Evolutionary conservation across 1,140 invertebrate species (phyloP).

Genomic region (Drosophila lini): DNA sequence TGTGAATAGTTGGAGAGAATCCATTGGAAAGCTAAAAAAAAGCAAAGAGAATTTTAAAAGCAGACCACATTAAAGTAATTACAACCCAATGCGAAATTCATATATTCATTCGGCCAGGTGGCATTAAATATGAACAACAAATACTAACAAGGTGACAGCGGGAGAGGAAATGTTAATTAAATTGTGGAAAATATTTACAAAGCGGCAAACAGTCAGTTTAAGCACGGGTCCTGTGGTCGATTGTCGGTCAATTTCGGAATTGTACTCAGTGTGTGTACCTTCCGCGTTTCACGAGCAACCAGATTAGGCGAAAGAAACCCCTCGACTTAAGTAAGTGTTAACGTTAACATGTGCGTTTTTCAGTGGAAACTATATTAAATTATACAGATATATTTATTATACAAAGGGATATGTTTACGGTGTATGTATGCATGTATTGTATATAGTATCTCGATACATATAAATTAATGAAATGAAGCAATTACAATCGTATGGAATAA

Average conservation of each 20-base stretch:
- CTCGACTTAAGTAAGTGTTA: slow-evolving; percentile 63
- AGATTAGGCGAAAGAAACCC: slow-evolving; percentile 3
- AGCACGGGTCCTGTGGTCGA: slow-evolving; percentile 31
- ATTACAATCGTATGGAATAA: slow-evolving; percentile 80
- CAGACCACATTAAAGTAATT: slow-evolving; percentile 31
- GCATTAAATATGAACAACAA: slow-evolving; percentile 45
- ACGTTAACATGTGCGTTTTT: slow-evolving; percentile 65
- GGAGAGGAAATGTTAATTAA: slow-evolving; percentile 39
- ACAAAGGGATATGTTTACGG: slow-evolving; percentile 54
- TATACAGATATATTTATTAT: slow-evolving; percentile 58
- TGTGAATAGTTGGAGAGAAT: slow-evolving; percentile 33
- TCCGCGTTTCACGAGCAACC: slow-evolving; percentile 33
- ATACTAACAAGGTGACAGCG: slow-evolving; percentile 12
- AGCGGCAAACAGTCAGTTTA: slow-evolving; percentile 6
- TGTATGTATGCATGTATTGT: slow-evolving; percentile 69
- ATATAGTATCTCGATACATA: slow-evolving; percentile 68
- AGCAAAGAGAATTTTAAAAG: slow-evolving; percentile 36
- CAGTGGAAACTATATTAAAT: slow-evolving; percentile 59
- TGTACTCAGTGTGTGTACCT: slow-evolving; percentile 38
- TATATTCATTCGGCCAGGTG: slow-evolving; percentile 32
- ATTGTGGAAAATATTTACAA: slow-evolving; percentile 39
- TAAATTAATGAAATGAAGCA: slow-evolving; percentile 81
- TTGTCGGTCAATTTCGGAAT: slow-evolving; percentile 72
- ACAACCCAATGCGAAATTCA: slow-evolving; percentile 37
- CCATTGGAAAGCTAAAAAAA: slow-evolving; percentile 10